Evolutionary conservation across 2,888 invertebrate species (phyloP).

Genomic region (Mesorhabditis spiculigera): DNA sequence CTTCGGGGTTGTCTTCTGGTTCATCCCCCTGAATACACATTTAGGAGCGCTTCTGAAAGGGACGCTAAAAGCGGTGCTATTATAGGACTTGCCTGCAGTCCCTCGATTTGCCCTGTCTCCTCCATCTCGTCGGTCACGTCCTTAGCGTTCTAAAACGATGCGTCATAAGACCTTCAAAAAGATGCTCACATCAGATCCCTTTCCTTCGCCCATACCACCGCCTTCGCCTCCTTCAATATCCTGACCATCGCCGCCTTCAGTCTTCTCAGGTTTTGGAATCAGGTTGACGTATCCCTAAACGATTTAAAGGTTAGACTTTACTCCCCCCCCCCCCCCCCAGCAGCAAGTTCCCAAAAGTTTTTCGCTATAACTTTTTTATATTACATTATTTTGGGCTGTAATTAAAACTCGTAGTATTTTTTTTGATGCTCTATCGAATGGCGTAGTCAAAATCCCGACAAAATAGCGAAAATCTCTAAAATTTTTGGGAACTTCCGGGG

Average conservation of each 20-base stretch:
- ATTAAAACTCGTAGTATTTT: too few relatives aligned
- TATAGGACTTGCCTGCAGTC: conserved; percentile 26
- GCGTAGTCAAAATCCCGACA: too few relatives aligned
- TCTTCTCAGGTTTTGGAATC: conserved; percentile 58
- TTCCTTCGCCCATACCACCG: conserved; percentile 48
- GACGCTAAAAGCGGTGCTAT: not conserved
- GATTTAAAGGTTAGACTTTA: not conserved
- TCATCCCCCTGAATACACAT: conserved; percentile 22
- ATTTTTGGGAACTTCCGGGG: too few relatives aligned
- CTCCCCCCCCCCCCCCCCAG: too few relatives aligned
- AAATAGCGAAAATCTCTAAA: too few relatives aligned
- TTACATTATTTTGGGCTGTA: too few relatives aligned
- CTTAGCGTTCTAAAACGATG: conserved; percentile 70
- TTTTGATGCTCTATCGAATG: too few relatives aligned
- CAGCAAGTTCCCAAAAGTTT: too few relatives aligned
- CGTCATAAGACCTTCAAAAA: not conserved
- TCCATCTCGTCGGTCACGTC: conserved; percentile 92
- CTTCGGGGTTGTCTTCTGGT: conserved; percentile 73
- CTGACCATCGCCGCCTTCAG: conserved; percentile 72
- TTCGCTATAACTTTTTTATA: too few relatives aligned
- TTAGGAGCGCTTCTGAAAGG: not conserved
- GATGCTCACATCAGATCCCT: conserved; percentile 18
- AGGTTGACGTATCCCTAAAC: conserved; percentile 85
- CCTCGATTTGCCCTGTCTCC: conserved; percentile 61
- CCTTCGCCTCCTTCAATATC: conserved; percentile 34